Evolutionary conservation across 2,113 vertebrate species (phyloP).

Genomic region (Takifugu bimaculatus): DNA sequence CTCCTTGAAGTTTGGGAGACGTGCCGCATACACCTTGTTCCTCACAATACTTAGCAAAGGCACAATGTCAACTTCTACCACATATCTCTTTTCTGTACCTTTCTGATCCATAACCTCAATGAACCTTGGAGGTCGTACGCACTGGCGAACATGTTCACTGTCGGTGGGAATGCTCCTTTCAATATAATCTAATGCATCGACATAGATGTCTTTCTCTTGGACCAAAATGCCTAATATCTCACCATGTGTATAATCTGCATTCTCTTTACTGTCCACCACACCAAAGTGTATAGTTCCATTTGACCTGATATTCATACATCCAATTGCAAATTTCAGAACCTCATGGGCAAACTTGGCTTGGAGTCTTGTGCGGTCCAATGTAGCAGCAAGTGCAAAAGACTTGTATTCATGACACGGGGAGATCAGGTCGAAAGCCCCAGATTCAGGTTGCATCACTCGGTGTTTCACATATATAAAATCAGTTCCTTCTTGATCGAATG

Average conservation of each 20-base stretch:
- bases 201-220: slow-evolving; percentile 64
- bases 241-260: slow-evolving; percentile 64
- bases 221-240: slow-evolving; percentile 76
- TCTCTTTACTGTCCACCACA: slow-evolving; percentile 73
- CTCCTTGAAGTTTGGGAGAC: slow-evolving; percentile 75
- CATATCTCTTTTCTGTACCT: slow-evolving; percentile 66
- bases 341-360: slow-evolving; percentile 79
- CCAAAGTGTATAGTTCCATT: slow-evolving; percentile 86
- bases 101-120: slow-evolving; percentile 72
- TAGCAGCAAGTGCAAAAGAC: slow-evolving; percentile 68
- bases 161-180: slow-evolving; percentile 60
- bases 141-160: slow-evolving; percentile 64
- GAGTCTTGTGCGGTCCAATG: slow-evolving; percentile 63
- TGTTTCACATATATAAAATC: slow-evolving; percentile 74
- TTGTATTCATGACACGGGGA: slow-evolving; percentile 82
- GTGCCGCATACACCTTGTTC: slow-evolving; percentile 63
- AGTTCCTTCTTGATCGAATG: slow-evolving; percentile 63
- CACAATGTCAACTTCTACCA: slow-evolving; percentile 81
- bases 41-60: slow-evolving; percentile 65
- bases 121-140: slow-evolving; percentile 78
- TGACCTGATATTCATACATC: slow-evolving; percentile 81
- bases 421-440: slow-evolving; percentile 73
- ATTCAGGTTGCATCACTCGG: slow-evolving; percentile 76
- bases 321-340: slow-evolving; percentile 76
- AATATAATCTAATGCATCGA: slow-evolving; percentile 73